Evolutionary conservation across 1,140 invertebrate genomes (phyloP), one percentile per base, ranked within the genome.

Genomic region (Philopotamus ludificatus): DNA sequence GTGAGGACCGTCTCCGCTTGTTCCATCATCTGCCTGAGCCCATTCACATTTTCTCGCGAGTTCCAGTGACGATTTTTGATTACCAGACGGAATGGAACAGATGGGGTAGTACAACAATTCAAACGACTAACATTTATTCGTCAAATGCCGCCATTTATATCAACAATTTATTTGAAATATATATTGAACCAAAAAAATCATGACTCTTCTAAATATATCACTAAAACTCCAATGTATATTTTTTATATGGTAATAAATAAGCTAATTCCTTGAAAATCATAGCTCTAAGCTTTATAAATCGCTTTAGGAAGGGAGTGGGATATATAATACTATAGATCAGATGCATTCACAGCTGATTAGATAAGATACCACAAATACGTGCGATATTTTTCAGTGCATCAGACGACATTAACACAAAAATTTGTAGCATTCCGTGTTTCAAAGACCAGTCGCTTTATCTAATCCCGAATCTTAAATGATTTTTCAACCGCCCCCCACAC

Each of bases 401-500:
- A 34, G 12, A 34, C 12, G 28, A 34, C 28, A 12, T 34, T 12
- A 34, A 34, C 12, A 12, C 12, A 34, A 34, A 7, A 12, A 4
- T 16, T 49, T 15, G 45, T 16, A 49, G 16, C 20, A 20, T 41
- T 60, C 44, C 44, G 49, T 58, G 34, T 44, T 41, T 21, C 21
- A 22, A 42, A 34, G 22, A 23, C 7, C 47, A 9, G 28, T 15
- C 25, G 18, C 28, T 41, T 60, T 65, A 65, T 65, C 63, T 15
- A 9, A 12, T 12, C 15, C 21, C 8, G 20, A 58, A 65, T 68
- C 63, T 68, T 15, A 16, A 53, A 65, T 44, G 61, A 68, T 61
- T 68, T 60, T 54, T 60, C 44, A 50, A 51, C 23, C 54, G 42
- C 63, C 60, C 58, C 44, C 34, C 54, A 57, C 50, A 53, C 58